Evolutionary conservation across 2,888 invertebrate genomes (phyloP).

Genomic region (Tetragonula carbonaria): DNA sequence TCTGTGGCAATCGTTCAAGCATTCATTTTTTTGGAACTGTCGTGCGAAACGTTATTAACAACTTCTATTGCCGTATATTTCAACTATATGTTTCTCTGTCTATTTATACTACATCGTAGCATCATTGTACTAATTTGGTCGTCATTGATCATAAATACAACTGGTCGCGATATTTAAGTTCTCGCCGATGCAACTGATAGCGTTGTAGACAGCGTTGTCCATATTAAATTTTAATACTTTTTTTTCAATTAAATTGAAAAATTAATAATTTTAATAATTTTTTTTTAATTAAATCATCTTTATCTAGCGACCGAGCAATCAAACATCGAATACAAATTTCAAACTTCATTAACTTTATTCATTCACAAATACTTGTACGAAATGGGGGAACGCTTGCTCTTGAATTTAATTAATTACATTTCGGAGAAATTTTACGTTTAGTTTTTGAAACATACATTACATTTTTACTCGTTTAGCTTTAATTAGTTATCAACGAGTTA

Average conservation of each 20-base stretch:
- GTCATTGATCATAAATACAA: no score
- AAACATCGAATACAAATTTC: background rate
- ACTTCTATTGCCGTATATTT: background rate
- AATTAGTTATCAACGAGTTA: no score
- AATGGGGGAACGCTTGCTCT: background rate
- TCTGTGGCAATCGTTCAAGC: slow-evolving; percentile 15
- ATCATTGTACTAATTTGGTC: background rate
- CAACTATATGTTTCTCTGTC: background rate
- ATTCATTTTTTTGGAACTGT: background rate
- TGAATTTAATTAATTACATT: background rate
- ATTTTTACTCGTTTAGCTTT: no score
- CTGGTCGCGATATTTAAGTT: no score
- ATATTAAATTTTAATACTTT: no score
- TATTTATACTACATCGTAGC: background rate
- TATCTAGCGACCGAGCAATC: background rate
- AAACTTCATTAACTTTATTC: background rate
- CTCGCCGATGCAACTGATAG: background rate
- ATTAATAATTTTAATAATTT: background rate
- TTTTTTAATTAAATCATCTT: background rate
- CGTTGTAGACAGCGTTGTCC: no score
- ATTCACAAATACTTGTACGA: background rate
- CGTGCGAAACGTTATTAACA: background rate
- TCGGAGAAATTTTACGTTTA: no score
- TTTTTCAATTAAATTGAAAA: no score
- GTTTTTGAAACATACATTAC: no score